A percentile compares a stretch with the other conserved stretches of the same genome.
phyloP scores from a whole-genome alignment of 1,140 invertebrate species.

The Euura saliciscinereae region DNA sequence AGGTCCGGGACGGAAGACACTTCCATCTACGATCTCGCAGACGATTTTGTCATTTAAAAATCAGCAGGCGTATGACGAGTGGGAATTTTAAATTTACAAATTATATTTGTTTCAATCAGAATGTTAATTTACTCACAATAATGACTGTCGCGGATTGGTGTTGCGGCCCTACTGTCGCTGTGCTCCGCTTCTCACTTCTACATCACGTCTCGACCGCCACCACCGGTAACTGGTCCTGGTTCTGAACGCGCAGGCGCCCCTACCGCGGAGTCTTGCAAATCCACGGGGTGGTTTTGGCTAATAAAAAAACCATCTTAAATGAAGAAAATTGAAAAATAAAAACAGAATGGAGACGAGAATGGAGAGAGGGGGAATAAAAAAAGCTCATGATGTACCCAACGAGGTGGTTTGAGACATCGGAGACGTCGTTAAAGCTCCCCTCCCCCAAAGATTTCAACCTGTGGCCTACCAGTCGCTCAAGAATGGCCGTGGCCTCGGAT shows the following conservation, averaged over 20 bases:
- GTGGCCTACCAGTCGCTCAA: too few relatives aligned
- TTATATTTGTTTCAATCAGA: not conserved
- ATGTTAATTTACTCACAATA: conserved; percentile 52
- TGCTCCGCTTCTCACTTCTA: conserved; percentile 9
- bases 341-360: not conserved
- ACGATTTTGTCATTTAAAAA: not conserved
- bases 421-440: too few relatives aligned
- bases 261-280: not conserved
- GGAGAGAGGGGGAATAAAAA: not conserved
- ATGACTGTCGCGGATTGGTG: conserved; percentile 55
- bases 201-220: not conserved
- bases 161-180: conserved; percentile 56
- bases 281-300: not conserved
- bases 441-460: too few relatives aligned
- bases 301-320: not conserved
- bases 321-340: not conserved
- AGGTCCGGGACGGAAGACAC: not conserved
- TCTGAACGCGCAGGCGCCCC: not conserved
- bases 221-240: not conserved
- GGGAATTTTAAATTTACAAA: not conserved
- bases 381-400: not conserved
- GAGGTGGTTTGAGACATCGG: too few relatives aligned
- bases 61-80: too few relatives aligned
- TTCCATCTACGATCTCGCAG: not conserved
- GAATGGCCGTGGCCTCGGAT: too few relatives aligned